A percentile compares a stretch with the other conserved stretches of the same genome.
phyloP scores from a whole-genome alignment of 2,113 vertebrate genomes.

The Seriola rivoliana region DNA sequence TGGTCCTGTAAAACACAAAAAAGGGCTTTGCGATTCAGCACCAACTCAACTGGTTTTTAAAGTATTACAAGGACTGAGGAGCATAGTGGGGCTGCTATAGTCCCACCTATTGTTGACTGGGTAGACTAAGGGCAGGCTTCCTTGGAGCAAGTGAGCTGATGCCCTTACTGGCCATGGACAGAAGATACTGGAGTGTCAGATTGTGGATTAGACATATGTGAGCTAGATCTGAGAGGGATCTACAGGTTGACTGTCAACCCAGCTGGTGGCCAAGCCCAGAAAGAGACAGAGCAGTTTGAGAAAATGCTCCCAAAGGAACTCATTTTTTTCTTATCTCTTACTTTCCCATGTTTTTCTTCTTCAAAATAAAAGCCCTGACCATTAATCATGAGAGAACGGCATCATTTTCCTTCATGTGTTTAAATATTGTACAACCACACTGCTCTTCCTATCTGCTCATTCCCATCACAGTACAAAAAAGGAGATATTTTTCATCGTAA shows the following conservation, averaged over 20 bases:
- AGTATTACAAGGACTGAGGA: conserved; percentile 51
- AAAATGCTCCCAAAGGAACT: conserved; percentile 28
- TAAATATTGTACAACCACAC: conserved; percentile 66
- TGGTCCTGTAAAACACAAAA: conserved; percentile 74
- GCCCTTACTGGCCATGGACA: conserved; percentile 21
- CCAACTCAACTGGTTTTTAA: conserved; percentile 58
- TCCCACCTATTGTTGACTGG: conserved; percentile 52
- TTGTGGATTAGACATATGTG: conserved; percentile 32
- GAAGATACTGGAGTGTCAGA: conserved; percentile 48
- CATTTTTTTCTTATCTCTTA: conserved; percentile 31
- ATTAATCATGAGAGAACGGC: conserved; percentile 30
- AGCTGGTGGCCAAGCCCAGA: conserved; percentile 40
- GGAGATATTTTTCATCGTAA: conserved; percentile 62
- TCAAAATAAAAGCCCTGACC: conserved; percentile 52
- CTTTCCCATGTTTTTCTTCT: conserved; percentile 24
- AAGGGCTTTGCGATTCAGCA: conserved; percentile 65
- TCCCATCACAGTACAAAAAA: conserved; percentile 75
- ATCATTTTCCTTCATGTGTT: conserved; percentile 49
- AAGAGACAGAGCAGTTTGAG: conserved; percentile 44
- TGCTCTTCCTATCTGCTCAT: conserved; percentile 48
- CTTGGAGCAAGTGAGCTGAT: conserved; percentile 25
- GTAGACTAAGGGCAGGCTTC: conserved; percentile 23
- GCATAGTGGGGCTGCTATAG: conserved; percentile 46
- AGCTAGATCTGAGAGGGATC: conserved; percentile 34
- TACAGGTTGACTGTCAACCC: conserved; percentile 43